Evolutionary conservation across 2,888 invertebrate genomes (phyloP).

Genomic region (Macaria liturata): DNA sequence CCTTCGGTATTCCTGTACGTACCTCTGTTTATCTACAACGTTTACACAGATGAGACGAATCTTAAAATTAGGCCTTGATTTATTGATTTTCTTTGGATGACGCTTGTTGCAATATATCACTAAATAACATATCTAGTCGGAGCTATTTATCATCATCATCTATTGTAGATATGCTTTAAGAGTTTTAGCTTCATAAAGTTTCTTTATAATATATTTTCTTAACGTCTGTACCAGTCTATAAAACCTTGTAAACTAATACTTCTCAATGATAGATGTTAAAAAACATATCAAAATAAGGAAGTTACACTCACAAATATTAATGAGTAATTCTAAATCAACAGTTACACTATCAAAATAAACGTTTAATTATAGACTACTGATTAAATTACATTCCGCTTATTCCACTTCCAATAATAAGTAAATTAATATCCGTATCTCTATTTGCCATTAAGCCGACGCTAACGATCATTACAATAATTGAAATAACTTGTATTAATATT

Average conservation of each 20-base stretch:
- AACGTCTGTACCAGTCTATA: too few species aligned
- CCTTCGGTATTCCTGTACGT: conserved; percentile 69
- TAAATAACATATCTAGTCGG: too few species aligned
- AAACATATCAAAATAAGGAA: conserved; percentile 1
- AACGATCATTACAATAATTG: conserved; percentile 25
- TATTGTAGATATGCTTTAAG: too few species aligned
- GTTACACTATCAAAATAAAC: conserved; percentile 5
- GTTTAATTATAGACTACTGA: conserved; percentile 10
- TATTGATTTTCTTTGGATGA: conserved; percentile 25
- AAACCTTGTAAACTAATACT: not conserved
- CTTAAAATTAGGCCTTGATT: conserved; percentile 68
- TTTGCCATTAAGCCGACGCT: conserved; percentile 18
- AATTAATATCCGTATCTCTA: conserved; percentile 19
- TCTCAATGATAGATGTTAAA: not conserved
- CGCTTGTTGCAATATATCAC: too few species aligned
- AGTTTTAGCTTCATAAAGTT: too few species aligned
- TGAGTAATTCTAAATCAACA: conserved; percentile 1
- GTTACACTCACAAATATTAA: not conserved
- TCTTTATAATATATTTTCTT: too few species aligned
- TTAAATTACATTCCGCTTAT: conserved; percentile 13
- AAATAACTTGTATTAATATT: conserved; percentile 37
- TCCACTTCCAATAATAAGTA: conserved; percentile 14
- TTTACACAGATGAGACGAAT: conserved; percentile 77
- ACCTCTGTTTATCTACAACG: conserved; percentile 43
- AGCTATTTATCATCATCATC: too few species aligned